These are phyloP conservation scores for Phodopus roborovskii DNA, from an alignment of 2,113 vertebrate species.

Conservation along the genomic window DNA sequence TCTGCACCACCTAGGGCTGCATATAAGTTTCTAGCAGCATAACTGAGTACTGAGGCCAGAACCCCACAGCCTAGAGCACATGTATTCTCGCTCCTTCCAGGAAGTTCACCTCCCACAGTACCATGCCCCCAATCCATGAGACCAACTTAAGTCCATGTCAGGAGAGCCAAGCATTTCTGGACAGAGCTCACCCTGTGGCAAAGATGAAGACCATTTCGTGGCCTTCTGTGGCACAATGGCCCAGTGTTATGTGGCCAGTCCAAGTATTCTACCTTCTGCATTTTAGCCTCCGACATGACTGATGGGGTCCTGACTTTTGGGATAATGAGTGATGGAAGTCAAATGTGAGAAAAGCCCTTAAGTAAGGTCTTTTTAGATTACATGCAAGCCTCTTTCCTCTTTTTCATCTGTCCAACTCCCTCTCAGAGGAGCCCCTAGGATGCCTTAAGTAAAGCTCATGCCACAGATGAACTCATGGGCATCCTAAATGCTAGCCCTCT, in stretches of 20 bases:
- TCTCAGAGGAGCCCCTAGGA: background rate
- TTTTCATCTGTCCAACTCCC: background rate
- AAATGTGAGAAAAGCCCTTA: background rate
- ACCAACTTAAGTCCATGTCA: background rate
- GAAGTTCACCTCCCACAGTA: background rate
- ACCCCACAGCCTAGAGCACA: background rate
- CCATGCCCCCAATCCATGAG: background rate
- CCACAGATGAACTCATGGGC: background rate
- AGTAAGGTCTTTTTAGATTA: background rate
- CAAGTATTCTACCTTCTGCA: background rate
- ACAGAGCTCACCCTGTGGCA: background rate
- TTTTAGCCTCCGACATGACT: background rate
- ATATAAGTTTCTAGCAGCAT: background rate
- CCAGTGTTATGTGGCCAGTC: background rate
- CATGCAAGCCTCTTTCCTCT: background rate
- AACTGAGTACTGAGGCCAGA: background rate
- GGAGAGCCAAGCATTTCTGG: background rate
- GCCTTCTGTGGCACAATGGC: fast-evolving
- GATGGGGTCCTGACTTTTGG: background rate
- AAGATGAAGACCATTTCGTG: background rate
- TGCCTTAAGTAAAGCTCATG: background rate
- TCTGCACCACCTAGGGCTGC: no score
- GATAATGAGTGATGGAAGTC: background rate
- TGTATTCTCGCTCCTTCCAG: background rate
- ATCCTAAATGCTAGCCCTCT: background rate